These are phyloP conservation scores for Rhyzopertha dominica DNA, from an alignment of 1,140 invertebrate species.

Conservation along the genomic window DNA sequence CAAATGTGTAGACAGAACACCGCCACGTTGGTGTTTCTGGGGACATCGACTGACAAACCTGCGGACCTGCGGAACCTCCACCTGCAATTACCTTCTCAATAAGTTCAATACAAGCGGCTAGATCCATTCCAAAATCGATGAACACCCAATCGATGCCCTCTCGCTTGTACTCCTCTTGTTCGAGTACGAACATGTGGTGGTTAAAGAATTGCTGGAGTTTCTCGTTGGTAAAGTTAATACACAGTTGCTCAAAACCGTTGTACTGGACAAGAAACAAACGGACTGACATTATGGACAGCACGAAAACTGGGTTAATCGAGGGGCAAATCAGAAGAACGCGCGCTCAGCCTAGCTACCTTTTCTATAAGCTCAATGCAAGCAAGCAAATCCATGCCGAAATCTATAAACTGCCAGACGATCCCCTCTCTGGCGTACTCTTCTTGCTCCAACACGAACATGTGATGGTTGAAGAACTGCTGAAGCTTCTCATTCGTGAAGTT, in stretches of 20 bases:
- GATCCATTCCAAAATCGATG: constrained; percentile 96
- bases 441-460: constrained; percentile 97
- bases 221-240: constrained; percentile 98
- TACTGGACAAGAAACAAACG: constrained; percentile 53
- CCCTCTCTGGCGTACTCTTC: constrained; percentile 94
- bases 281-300: background rate
- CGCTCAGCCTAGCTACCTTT: constrained; percentile 61
- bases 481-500: constrained; percentile 98
- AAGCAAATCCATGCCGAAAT: constrained; percentile 96
- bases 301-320: background rate
- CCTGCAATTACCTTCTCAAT: constrained; percentile 82
- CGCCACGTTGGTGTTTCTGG: too few species aligned
- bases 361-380: constrained; percentile 96
- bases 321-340: constrained; percentile 27
- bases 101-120: constrained; percentile 91
- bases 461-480: constrained; percentile 97
- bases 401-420: constrained; percentile 93
- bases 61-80: too few species aligned
- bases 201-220: constrained; percentile 97
- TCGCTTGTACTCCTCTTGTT: constrained; percentile 93
- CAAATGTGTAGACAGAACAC: too few species aligned
- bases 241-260: constrained; percentile 97
- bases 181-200: constrained; percentile 96
- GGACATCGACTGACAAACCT: too few species aligned
- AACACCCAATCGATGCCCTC: constrained; percentile 92